Base-by-base conservation (phyloP, 2,113 vertebrate species). In the Strix uralensis region DNA sequence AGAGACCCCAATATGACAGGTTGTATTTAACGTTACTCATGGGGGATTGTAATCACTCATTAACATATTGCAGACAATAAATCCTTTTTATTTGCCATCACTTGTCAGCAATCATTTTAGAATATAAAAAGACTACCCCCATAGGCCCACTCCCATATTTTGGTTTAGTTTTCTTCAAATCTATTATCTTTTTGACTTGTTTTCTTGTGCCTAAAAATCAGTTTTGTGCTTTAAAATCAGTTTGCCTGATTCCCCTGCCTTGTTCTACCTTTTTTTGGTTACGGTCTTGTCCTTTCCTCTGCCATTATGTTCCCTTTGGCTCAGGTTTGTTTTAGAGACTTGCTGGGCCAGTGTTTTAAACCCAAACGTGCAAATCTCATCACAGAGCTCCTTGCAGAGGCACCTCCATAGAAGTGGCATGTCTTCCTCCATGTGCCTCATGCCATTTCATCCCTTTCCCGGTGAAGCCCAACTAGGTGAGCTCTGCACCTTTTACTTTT, bases 61-160 rank as follows among this genome's bases (percentile, higher is more conserved):
- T 84, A 94, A 69, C 27, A 23, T 46, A 46, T 69, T 94, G 61
- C 77, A 91, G 78, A 70, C 73, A 82, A 47, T 95, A 94, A 97
- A 95, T 95, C 86, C 62, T 85, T 90, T 85, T 95, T 83, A 88
- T 91, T 70, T 52, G 19, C 73, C 66, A 71, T 79, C 54, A 38
- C 66, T 94, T 87, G 87, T 18, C 49, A 81, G 70, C 49, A 85
- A n/a, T 65, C 27, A 29, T 72, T 85, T 94, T 36, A 42, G 81
- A 80, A 75, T 51, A 85, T 25, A 30, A 78, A 81, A 52, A 70
- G 62, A 13, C 7, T 84, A 44, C 9, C 20, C 38, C 1, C 11
- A 7, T 16, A 46, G 30, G 5, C 13, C 30, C 15, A 40, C 9
- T 89, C 23, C 46, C 36, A 15, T 40, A 36, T 65, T 88, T 74